These are phyloP conservation scores for Spermophilus dauricus DNA, from an alignment of 2,113 vertebrate genomes.

Conservation along the genomic window DNA sequence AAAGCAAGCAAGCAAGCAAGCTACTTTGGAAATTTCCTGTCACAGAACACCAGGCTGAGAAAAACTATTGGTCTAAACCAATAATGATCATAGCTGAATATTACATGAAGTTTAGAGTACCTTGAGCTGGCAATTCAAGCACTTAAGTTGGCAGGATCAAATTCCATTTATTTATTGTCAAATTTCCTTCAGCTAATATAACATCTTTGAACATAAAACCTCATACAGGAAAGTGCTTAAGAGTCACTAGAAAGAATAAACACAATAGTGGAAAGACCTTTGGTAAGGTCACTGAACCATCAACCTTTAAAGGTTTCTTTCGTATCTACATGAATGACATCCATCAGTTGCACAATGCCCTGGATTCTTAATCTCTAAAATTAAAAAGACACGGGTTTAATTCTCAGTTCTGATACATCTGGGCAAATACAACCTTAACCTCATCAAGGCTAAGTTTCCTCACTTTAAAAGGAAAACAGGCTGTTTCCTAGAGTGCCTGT, in stretches of 20 bases:
- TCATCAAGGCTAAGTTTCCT: background rate
- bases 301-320: background rate
- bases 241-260: slow-evolving; percentile 14
- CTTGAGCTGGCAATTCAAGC: background rate
- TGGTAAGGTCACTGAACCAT: background rate
- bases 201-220: background rate
- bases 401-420: background rate
- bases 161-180: slow-evolving; percentile 24
- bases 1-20: background rate
- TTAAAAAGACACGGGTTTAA: background rate
- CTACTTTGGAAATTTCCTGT: background rate
- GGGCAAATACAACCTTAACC: background rate
- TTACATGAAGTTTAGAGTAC: background rate
- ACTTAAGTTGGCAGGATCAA: background rate
- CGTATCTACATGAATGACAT: background rate
- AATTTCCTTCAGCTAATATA: slow-evolving; percentile 16
- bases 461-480: background rate
- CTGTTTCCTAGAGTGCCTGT: background rate
- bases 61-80: background rate
- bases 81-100: background rate
- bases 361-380: background rate
- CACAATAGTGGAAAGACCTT: background rate
- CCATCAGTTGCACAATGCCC: background rate
- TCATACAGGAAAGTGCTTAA: slow-evolving; percentile 20
- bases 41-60: background rate